A percentile compares a stretch with the other conserved stretches of the same genome.
These are phyloP conservation scores for Suillia variegata DNA, from an alignment of 2,888 invertebrate species.

Conservation along the genomic window DNA sequence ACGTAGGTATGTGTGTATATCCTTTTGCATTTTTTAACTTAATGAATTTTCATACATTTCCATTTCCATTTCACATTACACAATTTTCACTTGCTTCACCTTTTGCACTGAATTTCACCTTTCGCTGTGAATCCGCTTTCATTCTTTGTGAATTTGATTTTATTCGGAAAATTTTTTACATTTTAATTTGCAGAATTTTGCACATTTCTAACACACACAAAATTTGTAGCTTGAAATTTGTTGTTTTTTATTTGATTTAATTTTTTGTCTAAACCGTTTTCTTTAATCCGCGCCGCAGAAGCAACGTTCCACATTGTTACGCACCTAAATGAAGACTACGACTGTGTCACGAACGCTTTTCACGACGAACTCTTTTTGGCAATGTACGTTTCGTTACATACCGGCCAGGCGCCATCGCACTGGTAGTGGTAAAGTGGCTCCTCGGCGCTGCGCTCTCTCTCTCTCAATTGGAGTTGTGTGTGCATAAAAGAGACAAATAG, in stretches of 20 bases:
- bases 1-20: neutral
- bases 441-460: neutral
- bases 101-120: slow-evolving; percentile 22
- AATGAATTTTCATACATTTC: slow-evolving; percentile 26
- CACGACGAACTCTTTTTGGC: slow-evolving; percentile 36
- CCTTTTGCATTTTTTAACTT: neutral
- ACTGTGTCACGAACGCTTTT: slow-evolving; percentile 38
- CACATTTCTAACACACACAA: neutral
- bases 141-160: too few species aligned
- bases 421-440: neutral
- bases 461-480: slow-evolving; percentile 15
- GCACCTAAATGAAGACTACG: slow-evolving; percentile 59
- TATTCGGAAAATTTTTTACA: slow-evolving; percentile 9
- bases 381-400: slow-evolving; percentile 10
- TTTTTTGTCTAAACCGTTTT: slow-evolving; percentile 22
- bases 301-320: slow-evolving; percentile 43
- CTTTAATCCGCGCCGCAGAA: slow-evolving; percentile 25
- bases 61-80: slow-evolving; percentile 43
- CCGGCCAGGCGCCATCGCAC: slow-evolving; percentile 15
- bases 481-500: slow-evolving; percentile 19
- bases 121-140: slow-evolving; percentile 19
- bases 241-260: too few species aligned
- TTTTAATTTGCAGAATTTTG: neutral
- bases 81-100: slow-evolving; percentile 39
- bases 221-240: slow-evolving; percentile 22